Evolutionary conservation across 2,113 vertebrate species (phyloP), one percentile per base, ranked within the genome.

Genomic region (Anseranas semipalmata): DNA sequence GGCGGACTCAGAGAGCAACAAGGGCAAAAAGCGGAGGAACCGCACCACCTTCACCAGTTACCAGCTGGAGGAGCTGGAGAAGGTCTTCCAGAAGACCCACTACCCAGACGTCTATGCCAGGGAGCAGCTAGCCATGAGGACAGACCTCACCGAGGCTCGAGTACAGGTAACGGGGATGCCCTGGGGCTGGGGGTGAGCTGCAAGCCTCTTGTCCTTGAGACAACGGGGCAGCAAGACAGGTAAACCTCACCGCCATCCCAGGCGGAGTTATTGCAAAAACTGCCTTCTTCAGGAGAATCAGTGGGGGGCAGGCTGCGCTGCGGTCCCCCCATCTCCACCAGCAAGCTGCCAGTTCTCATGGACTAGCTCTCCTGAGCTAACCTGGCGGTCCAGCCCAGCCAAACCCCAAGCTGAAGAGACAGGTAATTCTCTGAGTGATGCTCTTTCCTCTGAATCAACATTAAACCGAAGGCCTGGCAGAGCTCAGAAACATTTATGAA

Each of bases 41-140:
- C 98, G 99, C 68, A 99, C 99, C n/a, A 99, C 99, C 95, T 99
- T 99, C 97, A 99, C 99, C 2, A 99, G 99, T 90, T 99, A 99
- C 98, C 99, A 99, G 96, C 97, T 99, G 95, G 99, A 99, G 90
- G 99, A 99, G 97, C 98, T 99, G 98, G 99, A 99, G 97, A 99
- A 99, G 90, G 99, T 99, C 96, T 99, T 99, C 97, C 99, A 99
- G 98, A 99, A 99, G 98, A 99, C 99, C 14, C 99, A 99, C 97
- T 99, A 99, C 95, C 99, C 99, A 0, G 99, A 99, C 1, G 99
- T 99, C 85, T 99, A 99, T 1, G 99, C 99, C 15, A 98, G 99
- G 39, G 99, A 99, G 97, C 99, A 99, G 98, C 98, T 99, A 87
- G 99, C 99, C 62, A 99, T 99, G 98, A 98, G 99, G 98, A 99